These are phyloP conservation scores for Drosophila prolongata DNA, from an alignment of 2,888 invertebrate genomes.

Conservation along the genomic window DNA sequence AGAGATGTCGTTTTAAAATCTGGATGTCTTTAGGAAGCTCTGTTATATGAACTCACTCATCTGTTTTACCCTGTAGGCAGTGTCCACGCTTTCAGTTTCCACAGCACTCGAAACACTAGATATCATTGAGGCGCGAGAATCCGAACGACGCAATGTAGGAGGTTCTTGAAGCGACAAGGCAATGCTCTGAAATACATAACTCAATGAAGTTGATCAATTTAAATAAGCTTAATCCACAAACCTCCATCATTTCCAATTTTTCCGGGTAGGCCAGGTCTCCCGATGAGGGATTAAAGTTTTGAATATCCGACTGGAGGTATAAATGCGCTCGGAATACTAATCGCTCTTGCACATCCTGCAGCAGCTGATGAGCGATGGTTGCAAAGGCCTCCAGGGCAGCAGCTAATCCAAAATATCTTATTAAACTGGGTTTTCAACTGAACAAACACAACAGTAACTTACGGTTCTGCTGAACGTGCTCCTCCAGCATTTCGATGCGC, in stretches of 20 bases:
- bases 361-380: slow-evolving; percentile 90
- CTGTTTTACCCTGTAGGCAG: slow-evolving; percentile 78
- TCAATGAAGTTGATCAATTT: not conserved
- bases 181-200: slow-evolving; percentile 86
- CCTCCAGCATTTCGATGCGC: slow-evolving; percentile 95
- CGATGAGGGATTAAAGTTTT: slow-evolving; percentile 93
- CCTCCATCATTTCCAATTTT: slow-evolving; percentile 99
- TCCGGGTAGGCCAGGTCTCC: slow-evolving; percentile 99
- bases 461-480: slow-evolving; percentile 94
- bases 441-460: slow-evolving; percentile 75
- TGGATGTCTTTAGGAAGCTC: rapidly evolving
- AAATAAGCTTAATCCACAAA: slow-evolving; percentile 50
- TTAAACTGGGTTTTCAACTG: slow-evolving; percentile 1
- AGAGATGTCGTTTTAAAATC: not conserved
- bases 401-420: slow-evolving; percentile 82
- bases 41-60: slow-evolving; percentile 67
- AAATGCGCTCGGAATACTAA: slow-evolving; percentile 97
- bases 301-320: slow-evolving; percentile 96
- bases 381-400: slow-evolving; percentile 91
- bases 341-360: slow-evolving; percentile 98
- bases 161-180: slow-evolving; percentile 88
- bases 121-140: slow-evolving; percentile 88
- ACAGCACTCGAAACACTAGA: slow-evolving; percentile 89
- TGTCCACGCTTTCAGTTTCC: slow-evolving; percentile 88
- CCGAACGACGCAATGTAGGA: slow-evolving; percentile 86